Percentiles rank a stretch among this genome's conserved stretches.
These are phyloP conservation scores for Thryonomys swinderianus DNA, from an alignment of 2,113 vertebrate species.

Conservation along the genomic window DNA sequence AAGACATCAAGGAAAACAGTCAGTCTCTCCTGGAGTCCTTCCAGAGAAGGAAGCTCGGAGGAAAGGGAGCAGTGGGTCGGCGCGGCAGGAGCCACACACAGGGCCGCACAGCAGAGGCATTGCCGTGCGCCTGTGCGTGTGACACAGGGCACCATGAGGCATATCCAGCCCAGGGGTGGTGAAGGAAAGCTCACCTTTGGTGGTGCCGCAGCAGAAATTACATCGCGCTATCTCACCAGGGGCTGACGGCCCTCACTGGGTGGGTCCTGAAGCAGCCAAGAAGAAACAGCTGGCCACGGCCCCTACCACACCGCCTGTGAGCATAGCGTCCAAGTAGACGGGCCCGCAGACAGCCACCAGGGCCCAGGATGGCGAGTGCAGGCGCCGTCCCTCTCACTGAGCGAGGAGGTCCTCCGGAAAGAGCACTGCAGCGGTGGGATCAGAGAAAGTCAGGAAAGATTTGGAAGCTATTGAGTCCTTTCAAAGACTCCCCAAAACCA, in stretches of 20 bases:
- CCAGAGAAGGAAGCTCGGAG: background rate
- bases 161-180: background rate
- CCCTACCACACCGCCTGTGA: fast-evolving
- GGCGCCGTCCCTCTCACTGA: background rate
- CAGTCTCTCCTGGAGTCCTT: background rate
- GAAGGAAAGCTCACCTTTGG: background rate
- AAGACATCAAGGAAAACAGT: slow-evolving; percentile 60
- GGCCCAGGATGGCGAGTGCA: background rate
- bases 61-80: background rate
- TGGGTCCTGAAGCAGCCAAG: background rate
- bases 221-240: background rate
- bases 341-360: background rate
- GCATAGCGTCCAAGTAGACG: no score
- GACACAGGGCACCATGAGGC: background rate
- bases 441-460: background rate
- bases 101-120: background rate
- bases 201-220: background rate
- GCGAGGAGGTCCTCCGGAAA: background rate
- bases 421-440: background rate
- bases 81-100: fast-evolving
- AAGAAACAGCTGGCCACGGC: background rate
- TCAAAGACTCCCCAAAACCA: slow-evolving; percentile 56
- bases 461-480: background rate
- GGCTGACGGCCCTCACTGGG: background rate
- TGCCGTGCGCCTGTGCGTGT: background rate